phyloP scores from a whole-genome alignment of 2,113 vertebrate species.

The Trichomycterus rosablanca region DNA sequence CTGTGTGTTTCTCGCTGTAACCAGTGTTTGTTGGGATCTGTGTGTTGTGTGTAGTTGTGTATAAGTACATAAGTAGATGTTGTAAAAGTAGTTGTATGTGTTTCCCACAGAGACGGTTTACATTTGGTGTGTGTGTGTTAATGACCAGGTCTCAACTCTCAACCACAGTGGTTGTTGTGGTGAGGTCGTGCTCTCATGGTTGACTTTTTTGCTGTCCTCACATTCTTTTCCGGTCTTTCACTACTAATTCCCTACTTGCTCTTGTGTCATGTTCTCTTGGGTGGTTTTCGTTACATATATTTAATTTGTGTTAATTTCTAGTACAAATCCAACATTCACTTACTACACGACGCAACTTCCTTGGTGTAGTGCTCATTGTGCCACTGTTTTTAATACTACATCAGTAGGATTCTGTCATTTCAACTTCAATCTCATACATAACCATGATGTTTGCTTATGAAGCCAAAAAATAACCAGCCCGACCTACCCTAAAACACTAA shows the following conservation, averaged over 20 bases:
- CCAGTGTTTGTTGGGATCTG: background rate
- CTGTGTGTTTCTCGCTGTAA: background rate
- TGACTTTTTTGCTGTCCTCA: constrained; percentile 2
- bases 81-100: constrained; percentile 16
- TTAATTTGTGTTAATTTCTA: background rate
- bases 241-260: constrained; percentile 1
- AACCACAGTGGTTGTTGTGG: constrained; percentile 52
- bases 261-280: background rate
- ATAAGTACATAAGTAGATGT: constrained; percentile 27
- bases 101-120: constrained; percentile 16
- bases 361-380: too few relatives aligned
- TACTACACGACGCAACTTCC: too few relatives aligned
- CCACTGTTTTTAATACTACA: too few relatives aligned
- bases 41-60: constrained; percentile 5
- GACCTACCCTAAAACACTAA: too few relatives aligned
- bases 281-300: background rate
- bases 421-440: too few relatives aligned
- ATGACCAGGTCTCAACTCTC: constrained; percentile 44
- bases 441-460: too few relatives aligned
- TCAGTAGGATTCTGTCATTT: too few relatives aligned
- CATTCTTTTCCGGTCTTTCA: background rate
- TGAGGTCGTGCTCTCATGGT: constrained; percentile 12
- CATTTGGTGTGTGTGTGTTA: constrained; percentile 25
- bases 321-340: too few relatives aligned
- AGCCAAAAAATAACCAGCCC: too few relatives aligned